phyloP scores from a whole-genome alignment of 2,797 vertebrate genomes.

The Myotis myotis region DNA sequence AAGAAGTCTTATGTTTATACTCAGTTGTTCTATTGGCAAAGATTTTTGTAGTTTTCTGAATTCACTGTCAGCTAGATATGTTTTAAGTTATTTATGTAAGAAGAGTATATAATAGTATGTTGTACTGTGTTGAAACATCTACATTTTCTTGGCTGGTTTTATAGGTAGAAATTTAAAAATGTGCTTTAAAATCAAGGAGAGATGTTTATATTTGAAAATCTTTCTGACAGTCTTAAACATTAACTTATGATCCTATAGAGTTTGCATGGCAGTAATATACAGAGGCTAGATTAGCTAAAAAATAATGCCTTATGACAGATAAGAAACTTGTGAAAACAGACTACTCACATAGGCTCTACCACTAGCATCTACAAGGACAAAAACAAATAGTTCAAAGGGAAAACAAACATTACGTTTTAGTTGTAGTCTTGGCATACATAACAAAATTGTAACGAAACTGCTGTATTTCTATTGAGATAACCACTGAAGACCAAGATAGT shows the following conservation, averaged over 20 bases:
- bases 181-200: neutral
- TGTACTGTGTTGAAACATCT: neutral
- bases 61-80: neutral
- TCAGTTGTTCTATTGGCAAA: neutral
- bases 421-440: neutral
- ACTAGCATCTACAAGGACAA: neutral
- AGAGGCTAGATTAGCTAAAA: neutral
- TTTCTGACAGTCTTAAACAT: slow-evolving; percentile 25
- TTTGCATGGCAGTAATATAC: neutral
- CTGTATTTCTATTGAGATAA: neutral
- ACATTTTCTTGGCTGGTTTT: slow-evolving; percentile 17
- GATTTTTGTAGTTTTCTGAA: neutral
- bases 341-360: neutral
- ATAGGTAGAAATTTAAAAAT: neutral
- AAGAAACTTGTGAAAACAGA: slow-evolving; percentile 16
- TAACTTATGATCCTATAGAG: neutral
- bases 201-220: slow-evolving; percentile 10
- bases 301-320: slow-evolving; percentile 2
- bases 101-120: neutral
- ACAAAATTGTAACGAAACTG: neutral
- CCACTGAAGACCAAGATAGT: neutral
- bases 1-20: neutral
- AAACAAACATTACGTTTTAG: neutral
- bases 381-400: neutral
- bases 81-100: neutral